Evolutionary conservation across 2,113 vertebrate genomes (phyloP).

Genomic region (Telmatochromis sp.): DNA sequence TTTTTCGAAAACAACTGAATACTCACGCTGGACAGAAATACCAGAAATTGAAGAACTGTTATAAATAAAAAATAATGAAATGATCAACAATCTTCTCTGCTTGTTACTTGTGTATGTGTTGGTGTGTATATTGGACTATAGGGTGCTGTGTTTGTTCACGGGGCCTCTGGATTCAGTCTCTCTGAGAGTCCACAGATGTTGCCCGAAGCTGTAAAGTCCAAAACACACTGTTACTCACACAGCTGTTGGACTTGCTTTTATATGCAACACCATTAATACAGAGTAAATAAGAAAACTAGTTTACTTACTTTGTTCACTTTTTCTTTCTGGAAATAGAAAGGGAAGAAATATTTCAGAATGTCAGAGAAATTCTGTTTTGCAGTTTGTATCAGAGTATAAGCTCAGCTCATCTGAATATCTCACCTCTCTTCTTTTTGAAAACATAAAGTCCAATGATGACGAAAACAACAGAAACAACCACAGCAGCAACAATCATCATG

Average conservation of each 20-base stretch:
- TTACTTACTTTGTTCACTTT: not conserved
- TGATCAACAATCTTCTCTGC: not conserved
- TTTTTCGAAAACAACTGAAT: fast-evolving
- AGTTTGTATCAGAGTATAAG: not conserved
- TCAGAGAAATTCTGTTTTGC: not conserved
- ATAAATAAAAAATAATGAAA: not conserved
- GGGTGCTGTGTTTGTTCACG: not conserved
- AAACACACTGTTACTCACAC: not conserved
- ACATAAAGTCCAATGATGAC: not conserved
- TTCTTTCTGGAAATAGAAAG: not conserved
- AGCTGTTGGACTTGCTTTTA: not conserved
- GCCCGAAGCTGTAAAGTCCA: not conserved
- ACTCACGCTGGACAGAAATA: not conserved
- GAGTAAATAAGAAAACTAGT: not conserved
- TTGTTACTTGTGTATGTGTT: not conserved
- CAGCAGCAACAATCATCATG: too few species aligned
- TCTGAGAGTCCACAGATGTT: not conserved
- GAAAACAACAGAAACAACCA: too few species aligned
- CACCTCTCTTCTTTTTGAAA: not conserved
- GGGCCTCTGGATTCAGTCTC: not conserved
- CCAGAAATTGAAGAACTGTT: not conserved
- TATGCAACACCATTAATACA: not conserved
- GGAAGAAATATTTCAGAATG: not conserved
- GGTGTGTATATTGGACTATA: not conserved
- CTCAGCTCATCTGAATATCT: not conserved